These are phyloP conservation scores for Phrynocephalus guinanensis DNA, from an alignment of 2,797 vertebrate species.

Conservation along the genomic window DNA sequence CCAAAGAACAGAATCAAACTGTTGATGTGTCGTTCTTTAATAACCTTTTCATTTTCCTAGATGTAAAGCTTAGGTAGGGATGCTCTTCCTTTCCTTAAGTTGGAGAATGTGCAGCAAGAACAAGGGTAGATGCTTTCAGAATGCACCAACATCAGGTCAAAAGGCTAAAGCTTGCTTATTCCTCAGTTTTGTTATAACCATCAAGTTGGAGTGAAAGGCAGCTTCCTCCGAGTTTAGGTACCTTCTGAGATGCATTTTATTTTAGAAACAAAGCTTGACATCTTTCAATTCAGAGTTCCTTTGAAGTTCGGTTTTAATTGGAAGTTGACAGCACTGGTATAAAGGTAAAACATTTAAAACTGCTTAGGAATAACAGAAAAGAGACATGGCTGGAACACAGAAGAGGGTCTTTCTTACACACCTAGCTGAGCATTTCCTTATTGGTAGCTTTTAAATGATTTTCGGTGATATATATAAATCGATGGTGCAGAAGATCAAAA, in stretches of 20 bases:
- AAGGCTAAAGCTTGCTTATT: background rate
- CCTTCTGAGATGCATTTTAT: background rate
- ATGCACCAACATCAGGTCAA: constrained; percentile 51
- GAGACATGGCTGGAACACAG: background rate
- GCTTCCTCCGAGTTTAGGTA: constrained; percentile 9
- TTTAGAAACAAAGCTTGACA: constrained; percentile 27
- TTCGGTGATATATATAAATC: background rate
- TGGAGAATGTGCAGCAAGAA: constrained; percentile 46
- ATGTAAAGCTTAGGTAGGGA: constrained; percentile 64
- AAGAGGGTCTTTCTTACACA: constrained; percentile 36
- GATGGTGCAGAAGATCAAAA: background rate
- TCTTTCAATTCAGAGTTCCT: background rate
- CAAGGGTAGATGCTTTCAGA: constrained; percentile 36
- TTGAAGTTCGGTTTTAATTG: background rate
- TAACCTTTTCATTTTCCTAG: constrained; percentile 68
- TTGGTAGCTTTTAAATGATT: constrained; percentile 5
- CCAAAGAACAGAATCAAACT: constrained; percentile 73
- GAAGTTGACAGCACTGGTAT: background rate
- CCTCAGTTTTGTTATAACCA: constrained; percentile 13
- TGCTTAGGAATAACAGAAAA: background rate
- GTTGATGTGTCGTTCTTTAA: constrained; percentile 53
- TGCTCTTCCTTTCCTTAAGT: constrained; percentile 64
- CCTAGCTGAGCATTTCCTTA: background rate
- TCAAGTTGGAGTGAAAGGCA: background rate
- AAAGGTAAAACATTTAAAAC: background rate